A percentile compares a stretch with the other conserved stretches of the same genome.
phyloP scores from a whole-genome alignment of 1,140 invertebrate species.

The Bactericera cockerelli region DNA sequence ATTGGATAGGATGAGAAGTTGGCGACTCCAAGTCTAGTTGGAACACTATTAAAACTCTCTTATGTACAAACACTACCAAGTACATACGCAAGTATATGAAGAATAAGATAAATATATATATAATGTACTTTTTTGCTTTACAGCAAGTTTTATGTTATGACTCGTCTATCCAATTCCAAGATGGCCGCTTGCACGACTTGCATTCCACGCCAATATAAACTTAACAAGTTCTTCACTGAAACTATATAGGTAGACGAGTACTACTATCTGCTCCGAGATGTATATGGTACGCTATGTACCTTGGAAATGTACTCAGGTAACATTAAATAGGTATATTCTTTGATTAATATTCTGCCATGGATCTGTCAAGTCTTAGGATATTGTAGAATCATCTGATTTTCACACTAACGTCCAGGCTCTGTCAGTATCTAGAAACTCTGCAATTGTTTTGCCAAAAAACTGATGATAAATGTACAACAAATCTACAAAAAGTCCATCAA shows the following conservation, averaged over 20 bases:
- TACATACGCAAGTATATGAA: too few species aligned
- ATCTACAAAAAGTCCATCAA: too few species aligned
- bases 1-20: too few species aligned
- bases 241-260: background rate
- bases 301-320: background rate
- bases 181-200: conserved; percentile 8
- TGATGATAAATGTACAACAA: too few species aligned
- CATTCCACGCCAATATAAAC: conserved; percentile 8
- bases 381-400: too few species aligned
- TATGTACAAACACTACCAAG: too few species aligned
- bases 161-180: conserved; percentile 8
- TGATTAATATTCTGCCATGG: conserved; percentile 3
- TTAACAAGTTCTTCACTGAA: conserved; percentile 7
- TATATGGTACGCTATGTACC: background rate
- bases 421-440: too few species aligned
- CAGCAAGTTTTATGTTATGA: conserved; percentile 4
- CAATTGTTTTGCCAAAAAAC: too few species aligned
- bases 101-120: background rate
- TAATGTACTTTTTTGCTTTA: conserved; percentile 5
- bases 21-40: too few species aligned
- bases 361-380: background rate
- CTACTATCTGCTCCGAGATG: background rate
- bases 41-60: too few species aligned
- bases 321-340: background rate
- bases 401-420: too few species aligned